Conservation (phyloP, 2,888 invertebrate genomes). For the Rhagium mordax region DNA sequence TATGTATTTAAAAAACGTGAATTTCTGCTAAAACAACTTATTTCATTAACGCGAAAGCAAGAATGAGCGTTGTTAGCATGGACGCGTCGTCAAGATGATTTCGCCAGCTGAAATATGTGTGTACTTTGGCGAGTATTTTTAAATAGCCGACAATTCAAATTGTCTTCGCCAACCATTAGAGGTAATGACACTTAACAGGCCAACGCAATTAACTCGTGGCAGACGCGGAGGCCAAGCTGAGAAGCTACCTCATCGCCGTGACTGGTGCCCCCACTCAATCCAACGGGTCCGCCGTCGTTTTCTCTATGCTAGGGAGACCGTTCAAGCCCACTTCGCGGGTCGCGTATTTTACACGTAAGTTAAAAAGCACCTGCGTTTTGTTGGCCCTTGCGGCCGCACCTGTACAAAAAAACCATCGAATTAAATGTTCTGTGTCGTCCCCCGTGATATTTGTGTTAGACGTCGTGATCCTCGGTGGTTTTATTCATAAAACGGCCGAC, state of each 20-base stretch:
- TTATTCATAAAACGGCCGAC: neutral
- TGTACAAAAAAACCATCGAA: constrained; percentile 7
- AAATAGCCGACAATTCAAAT: neutral
- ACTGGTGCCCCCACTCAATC: constrained; percentile 43
- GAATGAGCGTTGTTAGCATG: too few relatives aligned
- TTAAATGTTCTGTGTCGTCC: neutral
- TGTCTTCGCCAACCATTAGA: constrained; percentile 25
- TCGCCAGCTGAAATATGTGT: too few relatives aligned
- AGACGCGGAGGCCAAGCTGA: constrained; percentile 29
- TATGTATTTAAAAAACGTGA: too few relatives aligned
- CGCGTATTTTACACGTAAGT: constrained; percentile 36
- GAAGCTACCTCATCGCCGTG: constrained; percentile 40
- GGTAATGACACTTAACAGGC: constrained; percentile 41
- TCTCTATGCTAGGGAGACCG: constrained; percentile 45
- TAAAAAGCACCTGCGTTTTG: constrained; percentile 43
- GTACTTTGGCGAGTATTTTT: neutral
- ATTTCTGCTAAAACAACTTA: too few relatives aligned
- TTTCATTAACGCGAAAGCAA: too few relatives aligned
- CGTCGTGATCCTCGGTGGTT: constrained; percentile 3
- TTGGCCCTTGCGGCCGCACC: constrained; percentile 25
- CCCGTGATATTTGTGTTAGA: neutral
- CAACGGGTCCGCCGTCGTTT: constrained; percentile 32
- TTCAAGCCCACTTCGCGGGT: constrained; percentile 48
- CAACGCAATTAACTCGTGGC: constrained; percentile 52
- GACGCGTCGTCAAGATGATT: too few relatives aligned